Conservation (phyloP, 2,113 vertebrate genomes). For the Cairina moschata region DNA sequence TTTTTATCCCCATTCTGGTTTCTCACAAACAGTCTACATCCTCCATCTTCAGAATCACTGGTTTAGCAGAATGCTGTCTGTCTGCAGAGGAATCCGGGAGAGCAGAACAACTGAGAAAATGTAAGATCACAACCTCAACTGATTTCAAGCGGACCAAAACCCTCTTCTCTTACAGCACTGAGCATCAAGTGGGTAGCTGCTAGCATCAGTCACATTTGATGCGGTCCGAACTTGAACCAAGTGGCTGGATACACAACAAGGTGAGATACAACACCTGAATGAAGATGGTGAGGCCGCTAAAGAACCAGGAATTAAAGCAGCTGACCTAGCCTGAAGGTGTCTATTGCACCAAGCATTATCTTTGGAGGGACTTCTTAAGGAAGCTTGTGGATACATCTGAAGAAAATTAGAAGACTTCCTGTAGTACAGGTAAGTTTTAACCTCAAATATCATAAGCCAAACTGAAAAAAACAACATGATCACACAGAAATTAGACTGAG, state of each 20-base stretch:
- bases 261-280: not conserved
- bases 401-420: not conserved
- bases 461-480: not conserved
- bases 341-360: not conserved
- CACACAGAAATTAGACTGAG: not conserved
- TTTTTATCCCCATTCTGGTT: not conserved
- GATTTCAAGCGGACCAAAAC: not conserved
- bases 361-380: not conserved
- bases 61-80: not conserved
- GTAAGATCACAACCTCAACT: accelerated
- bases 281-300: not conserved
- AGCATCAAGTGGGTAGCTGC: not conserved
- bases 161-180: accelerated
- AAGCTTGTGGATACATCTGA: not conserved
- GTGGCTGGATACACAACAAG: not conserved
- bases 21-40: not conserved
- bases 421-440: not conserved
- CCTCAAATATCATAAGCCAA: not conserved
- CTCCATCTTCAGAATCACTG: not conserved
- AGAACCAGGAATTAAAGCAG: not conserved
- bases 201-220: not conserved
- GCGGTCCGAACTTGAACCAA: not conserved
- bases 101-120: not conserved
- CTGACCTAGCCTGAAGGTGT: not conserved
- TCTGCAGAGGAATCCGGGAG: not conserved